phyloP scores from a whole-genome alignment of 2,113 vertebrate species.

The Bombycilla garrulus region DNA sequence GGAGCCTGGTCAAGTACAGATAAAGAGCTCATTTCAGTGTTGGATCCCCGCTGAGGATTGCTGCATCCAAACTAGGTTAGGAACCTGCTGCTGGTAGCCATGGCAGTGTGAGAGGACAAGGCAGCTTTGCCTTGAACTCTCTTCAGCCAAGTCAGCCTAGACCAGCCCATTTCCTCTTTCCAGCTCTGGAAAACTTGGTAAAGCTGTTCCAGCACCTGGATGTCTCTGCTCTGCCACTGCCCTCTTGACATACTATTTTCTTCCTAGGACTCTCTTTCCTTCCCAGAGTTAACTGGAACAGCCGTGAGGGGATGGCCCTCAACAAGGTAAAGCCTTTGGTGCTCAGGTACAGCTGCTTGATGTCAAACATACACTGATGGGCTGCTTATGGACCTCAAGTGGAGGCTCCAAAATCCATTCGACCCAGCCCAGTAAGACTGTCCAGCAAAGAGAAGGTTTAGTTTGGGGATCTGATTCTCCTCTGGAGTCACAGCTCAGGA shows the following conservation, averaged over 20 bases:
- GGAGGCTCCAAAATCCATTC: not conserved
- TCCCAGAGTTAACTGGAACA: not conserved
- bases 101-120: not conserved
- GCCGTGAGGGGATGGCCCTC: not conserved
- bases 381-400: not conserved
- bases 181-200: not conserved
- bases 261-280: not conserved
- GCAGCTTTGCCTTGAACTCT: not conserved
- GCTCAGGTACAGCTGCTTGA: not conserved
- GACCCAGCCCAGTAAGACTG: not conserved
- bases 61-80: not conserved
- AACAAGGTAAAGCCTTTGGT: not conserved
- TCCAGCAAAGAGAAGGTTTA: not conserved
- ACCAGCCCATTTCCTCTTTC: not conserved
- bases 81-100: not conserved
- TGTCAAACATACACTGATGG: not conserved
- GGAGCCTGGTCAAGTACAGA: constrained; percentile 26
- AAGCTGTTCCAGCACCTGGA: not conserved
- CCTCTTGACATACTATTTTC: not conserved
- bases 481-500: not conserved
- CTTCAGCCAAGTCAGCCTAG: not conserved
- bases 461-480: not conserved
- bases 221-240: not conserved
- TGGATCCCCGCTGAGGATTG: not conserved
- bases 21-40: not conserved